A percentile compares a stretch with the other conserved stretches of the same genome.
Evolutionary conservation across 1,140 invertebrate genomes (phyloP).

Genomic region (Nebria ingens): DNA sequence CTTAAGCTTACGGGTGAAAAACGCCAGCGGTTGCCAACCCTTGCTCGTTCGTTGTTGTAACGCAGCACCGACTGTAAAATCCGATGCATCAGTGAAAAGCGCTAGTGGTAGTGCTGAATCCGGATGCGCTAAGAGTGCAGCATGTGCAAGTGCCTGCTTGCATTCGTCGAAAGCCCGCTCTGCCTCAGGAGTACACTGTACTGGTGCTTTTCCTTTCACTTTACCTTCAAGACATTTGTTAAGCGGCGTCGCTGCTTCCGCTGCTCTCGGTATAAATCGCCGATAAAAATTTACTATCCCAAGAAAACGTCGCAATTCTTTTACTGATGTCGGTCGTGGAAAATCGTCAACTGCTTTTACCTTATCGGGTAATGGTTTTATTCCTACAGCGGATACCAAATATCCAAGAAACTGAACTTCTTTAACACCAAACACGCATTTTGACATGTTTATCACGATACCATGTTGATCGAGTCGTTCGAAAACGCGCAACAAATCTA

Average conservation of each 20-base stretch:
- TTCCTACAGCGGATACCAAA: constrained; percentile 25
- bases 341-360: constrained; percentile 25
- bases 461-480: constrained; percentile 18
- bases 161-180: not conserved
- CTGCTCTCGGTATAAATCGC: constrained; percentile 1
- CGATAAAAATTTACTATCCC: constrained; percentile 33
- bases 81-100: constrained; percentile 2
- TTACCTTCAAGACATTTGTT: constrained; percentile 20
- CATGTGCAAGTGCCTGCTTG: constrained; percentile 9
- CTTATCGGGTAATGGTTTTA: constrained; percentile 21
- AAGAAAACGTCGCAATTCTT: constrained; percentile 31
- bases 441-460: constrained; percentile 22
- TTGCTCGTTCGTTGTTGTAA: constrained; percentile 15
- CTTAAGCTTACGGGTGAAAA: constrained; percentile 31
- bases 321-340: constrained; percentile 24
- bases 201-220: constrained; percentile 15
- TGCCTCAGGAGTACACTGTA: constrained; percentile 13
- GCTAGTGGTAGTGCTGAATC: not conserved
- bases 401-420: constrained; percentile 27
- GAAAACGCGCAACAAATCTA: not conserved
- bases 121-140: constrained; percentile 17
- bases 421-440: constrained; percentile 23
- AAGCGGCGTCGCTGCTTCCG: not conserved
- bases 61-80: constrained; percentile 14
- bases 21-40: constrained; percentile 15